Conservation (phyloP, 2,888 invertebrate genomes). For the Cephus nigrinus region DNA sequence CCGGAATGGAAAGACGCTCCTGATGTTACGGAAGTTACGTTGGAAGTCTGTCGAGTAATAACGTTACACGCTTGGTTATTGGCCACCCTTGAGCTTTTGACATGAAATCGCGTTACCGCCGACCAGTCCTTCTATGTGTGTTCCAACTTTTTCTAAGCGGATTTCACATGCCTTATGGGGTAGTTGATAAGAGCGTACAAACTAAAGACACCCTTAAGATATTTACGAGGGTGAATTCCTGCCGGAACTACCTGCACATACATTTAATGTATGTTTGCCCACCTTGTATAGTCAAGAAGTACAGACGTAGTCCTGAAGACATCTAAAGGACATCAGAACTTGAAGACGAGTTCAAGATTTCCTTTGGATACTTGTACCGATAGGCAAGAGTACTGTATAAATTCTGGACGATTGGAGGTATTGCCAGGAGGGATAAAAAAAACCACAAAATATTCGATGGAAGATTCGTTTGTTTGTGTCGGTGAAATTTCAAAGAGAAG, state of each 20-base stretch:
- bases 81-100: constrained; percentile 17
- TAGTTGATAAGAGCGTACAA: neutral
- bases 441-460: neutral
- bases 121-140: neutral
- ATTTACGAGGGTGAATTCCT: neutral
- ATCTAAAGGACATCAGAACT: neutral
- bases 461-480: neutral
- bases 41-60: constrained; percentile 14
- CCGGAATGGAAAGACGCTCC: constrained; percentile 15
- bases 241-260: neutral
- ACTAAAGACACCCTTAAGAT: neutral
- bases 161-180: neutral
- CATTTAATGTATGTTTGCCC: neutral
- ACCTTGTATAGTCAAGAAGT: neutral
- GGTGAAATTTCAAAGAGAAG: neutral
- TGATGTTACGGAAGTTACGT: constrained; percentile 8
- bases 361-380: neutral
- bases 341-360: neutral
- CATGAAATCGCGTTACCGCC: constrained; percentile 14
- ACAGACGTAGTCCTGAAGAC: neutral
- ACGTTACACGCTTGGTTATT: constrained; percentile 19
- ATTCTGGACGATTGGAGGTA: neutral
- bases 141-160: neutral
- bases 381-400: neutral
- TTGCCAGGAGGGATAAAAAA: neutral